phyloP scores from a whole-genome alignment of 2,797 vertebrate species.

The Fundulus diaphanus region DNA sequence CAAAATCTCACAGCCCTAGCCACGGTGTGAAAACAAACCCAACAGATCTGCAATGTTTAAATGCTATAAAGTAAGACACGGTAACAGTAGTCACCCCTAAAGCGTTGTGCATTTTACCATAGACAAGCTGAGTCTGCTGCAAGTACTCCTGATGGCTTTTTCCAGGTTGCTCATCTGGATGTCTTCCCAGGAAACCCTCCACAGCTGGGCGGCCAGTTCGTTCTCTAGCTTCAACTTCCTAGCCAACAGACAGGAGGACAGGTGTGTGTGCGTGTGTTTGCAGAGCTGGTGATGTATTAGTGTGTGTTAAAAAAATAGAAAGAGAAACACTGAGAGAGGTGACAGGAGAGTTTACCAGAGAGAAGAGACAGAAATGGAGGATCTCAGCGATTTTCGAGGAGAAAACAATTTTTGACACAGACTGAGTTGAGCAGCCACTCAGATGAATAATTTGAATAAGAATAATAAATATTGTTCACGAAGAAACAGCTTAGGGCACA shows the following conservation, averaged over 20 bases:
- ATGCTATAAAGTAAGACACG: background rate
- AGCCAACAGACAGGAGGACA: conserved; percentile 42
- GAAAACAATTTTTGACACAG: background rate
- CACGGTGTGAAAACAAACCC: background rate
- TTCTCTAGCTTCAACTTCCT: conserved; percentile 93
- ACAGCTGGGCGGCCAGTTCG: conserved; percentile 90
- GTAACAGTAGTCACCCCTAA: background rate
- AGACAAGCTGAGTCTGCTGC: conserved; percentile 90
- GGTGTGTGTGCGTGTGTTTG: conserved; percentile 35
- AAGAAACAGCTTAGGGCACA: background rate
- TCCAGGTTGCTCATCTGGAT: conserved; percentile 89
- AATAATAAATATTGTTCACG: background rate
- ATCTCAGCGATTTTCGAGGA: background rate
- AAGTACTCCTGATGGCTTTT: conserved; percentile 83
- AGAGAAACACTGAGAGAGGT: conserved; percentile 21
- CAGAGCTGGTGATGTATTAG: conserved; percentile 12
- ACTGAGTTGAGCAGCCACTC: background rate
- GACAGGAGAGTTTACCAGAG: conserved; percentile 17
- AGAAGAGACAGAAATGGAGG: conserved; percentile 13
- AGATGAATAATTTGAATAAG: background rate
- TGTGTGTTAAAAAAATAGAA: conserved; percentile 30
- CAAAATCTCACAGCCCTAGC: no score
- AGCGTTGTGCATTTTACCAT: conserved; percentile 72
- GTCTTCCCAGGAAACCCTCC: conserved; percentile 90
- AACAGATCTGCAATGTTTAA: background rate